Evolutionary conservation across 2,888 invertebrate species (phyloP).

Genomic region (Microctonus brassicae): DNA sequence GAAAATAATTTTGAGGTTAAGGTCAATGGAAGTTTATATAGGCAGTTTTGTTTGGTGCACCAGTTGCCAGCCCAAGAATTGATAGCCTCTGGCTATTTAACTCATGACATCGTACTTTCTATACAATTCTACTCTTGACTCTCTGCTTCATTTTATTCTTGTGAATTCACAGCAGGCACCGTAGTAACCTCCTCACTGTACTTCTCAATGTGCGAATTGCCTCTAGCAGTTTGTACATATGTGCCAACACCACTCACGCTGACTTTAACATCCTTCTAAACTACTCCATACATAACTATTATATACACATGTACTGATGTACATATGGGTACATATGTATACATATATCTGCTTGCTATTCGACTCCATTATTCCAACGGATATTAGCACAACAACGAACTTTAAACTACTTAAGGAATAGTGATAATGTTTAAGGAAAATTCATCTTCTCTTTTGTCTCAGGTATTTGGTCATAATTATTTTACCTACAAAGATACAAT

Average conservation of each 20-base stretch:
- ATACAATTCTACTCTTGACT: constrained; percentile 39
- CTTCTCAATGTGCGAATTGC: neutral
- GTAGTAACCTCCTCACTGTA: neutral
- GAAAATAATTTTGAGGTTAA: neutral
- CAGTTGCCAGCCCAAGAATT: constrained; percentile 59
- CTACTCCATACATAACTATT: too few species aligned
- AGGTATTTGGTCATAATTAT: neutral
- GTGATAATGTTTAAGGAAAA: neutral
- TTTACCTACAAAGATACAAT: neutral
- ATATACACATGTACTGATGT: neutral
- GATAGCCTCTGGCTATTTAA: constrained; percentile 63
- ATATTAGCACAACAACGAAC: constrained; percentile 6
- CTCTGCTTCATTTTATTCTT: constrained; percentile 16
- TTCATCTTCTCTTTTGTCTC: neutral
- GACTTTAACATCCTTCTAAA: constrained; percentile 7
- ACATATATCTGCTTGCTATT: neutral
- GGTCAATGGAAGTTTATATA: neutral
- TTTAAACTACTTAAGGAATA: constrained; percentile 3
- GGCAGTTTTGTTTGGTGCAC: constrained; percentile 16
- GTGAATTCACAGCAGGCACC: constrained; percentile 11
- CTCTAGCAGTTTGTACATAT: constrained; percentile 6
- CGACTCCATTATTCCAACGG: constrained; percentile 2
- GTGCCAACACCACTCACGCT: constrained; percentile 5
- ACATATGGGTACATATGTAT: neutral
- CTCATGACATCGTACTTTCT: constrained; percentile 48